Evolutionary conservation across 2,888 invertebrate species (phyloP).

Genomic region (Phalera bucephala): DNA sequence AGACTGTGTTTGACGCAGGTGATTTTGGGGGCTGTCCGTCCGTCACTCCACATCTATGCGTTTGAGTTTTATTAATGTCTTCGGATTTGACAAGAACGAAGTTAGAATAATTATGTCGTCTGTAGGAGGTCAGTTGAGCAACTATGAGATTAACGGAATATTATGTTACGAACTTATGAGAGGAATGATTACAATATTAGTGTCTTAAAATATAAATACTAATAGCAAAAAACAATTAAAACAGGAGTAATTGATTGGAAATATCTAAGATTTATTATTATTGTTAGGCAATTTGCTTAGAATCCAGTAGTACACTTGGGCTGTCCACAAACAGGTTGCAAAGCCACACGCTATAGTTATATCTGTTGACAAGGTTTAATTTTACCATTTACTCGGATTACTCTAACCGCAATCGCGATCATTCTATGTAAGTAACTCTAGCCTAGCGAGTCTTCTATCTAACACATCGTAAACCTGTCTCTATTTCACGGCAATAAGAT

Average conservation of each 20-base stretch:
- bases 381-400: conserved; percentile 58
- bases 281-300: too few species aligned
- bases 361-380: conserved; percentile 47
- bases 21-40: conserved; percentile 60
- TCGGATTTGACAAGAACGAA: conserved; percentile 46
- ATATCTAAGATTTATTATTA: too few species aligned
- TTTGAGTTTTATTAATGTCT: conserved; percentile 63
- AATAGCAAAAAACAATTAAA: too few species aligned
- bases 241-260: too few species aligned
- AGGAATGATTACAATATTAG: too few species aligned
- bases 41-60: conserved; percentile 47
- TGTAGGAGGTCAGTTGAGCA: conserved; percentile 36
- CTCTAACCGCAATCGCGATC: conserved; percentile 53
- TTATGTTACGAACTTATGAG: too few species aligned
- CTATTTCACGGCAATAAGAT: conserved; percentile 25
- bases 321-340: conserved; percentile 28
- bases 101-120: conserved; percentile 35
- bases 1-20: conserved; percentile 64
- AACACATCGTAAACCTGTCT: conserved; percentile 22
- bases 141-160: too few species aligned
- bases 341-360: conserved; percentile 31
- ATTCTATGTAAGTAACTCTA: conserved; percentile 48
- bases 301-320: not conserved
- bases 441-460: conserved; percentile 31
- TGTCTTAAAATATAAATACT: too few species aligned